Conservation (phyloP, 2,113 vertebrate species). For the Eurypyga helias region DNA sequence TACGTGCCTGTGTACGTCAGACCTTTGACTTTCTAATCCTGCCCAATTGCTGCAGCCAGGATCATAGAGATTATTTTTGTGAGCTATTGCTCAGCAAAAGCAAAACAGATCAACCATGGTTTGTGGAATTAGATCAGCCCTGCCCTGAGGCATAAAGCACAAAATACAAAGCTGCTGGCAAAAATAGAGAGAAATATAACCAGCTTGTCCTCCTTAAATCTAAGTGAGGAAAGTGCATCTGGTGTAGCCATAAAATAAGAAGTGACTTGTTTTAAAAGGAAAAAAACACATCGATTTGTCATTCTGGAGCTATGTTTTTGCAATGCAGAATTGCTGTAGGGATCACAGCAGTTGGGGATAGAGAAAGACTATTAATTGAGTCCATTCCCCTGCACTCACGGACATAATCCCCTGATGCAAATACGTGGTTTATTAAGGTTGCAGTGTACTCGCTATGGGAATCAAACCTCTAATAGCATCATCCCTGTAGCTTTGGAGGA, state of each 20-base stretch:
- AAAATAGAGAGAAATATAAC: constrained; percentile 28
- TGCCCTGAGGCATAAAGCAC: neutral
- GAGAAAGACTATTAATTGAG: constrained; percentile 18
- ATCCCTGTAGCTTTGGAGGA: neutral
- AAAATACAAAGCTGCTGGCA: constrained; percentile 26
- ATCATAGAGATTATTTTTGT: constrained; percentile 39
- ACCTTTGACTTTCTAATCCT: constrained; percentile 52
- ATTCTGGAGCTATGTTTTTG: neutral
- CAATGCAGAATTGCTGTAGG: neutral
- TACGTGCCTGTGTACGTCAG: neutral
- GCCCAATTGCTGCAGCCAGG: constrained; percentile 27
- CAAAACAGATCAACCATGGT: constrained; percentile 25
- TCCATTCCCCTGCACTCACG: neutral
- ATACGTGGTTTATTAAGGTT: constrained; percentile 49
- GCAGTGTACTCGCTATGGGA: neutral
- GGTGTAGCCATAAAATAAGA: constrained; percentile 18
- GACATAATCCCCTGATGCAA: constrained; percentile 42
- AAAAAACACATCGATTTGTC: neutral
- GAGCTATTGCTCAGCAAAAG: constrained; percentile 53
- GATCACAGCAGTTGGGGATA: neutral
- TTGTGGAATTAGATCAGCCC: constrained; percentile 46
- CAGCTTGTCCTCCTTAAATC: constrained; percentile 50
- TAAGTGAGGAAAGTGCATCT: constrained; percentile 2
- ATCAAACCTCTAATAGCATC: constrained; percentile 31
- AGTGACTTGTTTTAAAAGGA: constrained; percentile 37